Percentiles rank a stretch among this genome's conserved stretches.
phyloP scores from a whole-genome alignment of 2,888 invertebrate genomes.

The Apamea crenata region DNA sequence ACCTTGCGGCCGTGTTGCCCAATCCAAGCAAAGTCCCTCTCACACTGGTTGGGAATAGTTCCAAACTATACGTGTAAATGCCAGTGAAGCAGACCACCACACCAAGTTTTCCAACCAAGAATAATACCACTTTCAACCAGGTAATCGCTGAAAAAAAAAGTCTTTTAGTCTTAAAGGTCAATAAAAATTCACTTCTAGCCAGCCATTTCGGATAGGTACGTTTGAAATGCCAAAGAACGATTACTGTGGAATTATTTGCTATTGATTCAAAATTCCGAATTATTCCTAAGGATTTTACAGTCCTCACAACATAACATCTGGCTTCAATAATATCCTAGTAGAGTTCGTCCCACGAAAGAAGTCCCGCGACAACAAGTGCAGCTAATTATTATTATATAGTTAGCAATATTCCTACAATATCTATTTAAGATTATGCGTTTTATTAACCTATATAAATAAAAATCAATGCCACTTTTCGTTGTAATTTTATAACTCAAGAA shows the following conservation, averaged over 20 bases:
- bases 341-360: neutral
- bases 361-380: neutral
- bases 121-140: conserved; percentile 81
- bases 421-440: too few relatives aligned
- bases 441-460: too few relatives aligned
- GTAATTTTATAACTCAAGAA: too few relatives aligned
- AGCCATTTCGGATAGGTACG: neutral
- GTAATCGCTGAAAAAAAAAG: conserved; percentile 74
- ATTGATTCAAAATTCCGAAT: neutral
- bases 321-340: neutral
- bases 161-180: neutral
- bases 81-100: conserved; percentile 83
- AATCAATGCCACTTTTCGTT: too few relatives aligned
- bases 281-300: neutral
- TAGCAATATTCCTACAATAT: neutral
- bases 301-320: too few relatives aligned
- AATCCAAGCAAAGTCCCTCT: conserved; percentile 82
- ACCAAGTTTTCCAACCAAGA: conserved; percentile 80
- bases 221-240: neutral
- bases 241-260: neutral
- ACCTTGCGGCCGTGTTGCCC: conserved; percentile 81
- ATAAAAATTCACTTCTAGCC: neutral
- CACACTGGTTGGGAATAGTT: conserved; percentile 84
- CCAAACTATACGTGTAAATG: conserved; percentile 82
- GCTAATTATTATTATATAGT: neutral